Conservation (phyloP, 2,888 invertebrate genomes). For the Calliphora vomitoria region DNA sequence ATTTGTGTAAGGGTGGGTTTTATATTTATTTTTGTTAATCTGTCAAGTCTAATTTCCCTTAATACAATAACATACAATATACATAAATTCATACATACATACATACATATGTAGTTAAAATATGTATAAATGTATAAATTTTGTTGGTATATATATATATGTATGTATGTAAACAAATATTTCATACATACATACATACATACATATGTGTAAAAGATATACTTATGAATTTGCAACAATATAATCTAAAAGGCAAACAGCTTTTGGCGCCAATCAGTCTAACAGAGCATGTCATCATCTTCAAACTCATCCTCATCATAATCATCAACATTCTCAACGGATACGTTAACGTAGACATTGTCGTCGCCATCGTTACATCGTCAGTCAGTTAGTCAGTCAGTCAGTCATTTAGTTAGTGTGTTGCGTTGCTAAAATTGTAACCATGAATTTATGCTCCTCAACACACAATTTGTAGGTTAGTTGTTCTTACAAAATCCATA, state of each 20-base stretch:
- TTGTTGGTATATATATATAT: not conserved
- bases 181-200: slow-evolving; percentile 1
- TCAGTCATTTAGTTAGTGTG: not conserved
- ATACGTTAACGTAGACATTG: not conserved
- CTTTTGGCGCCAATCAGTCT: slow-evolving; percentile 71
- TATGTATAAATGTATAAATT: not conserved
- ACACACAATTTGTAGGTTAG: slow-evolving; percentile 40
- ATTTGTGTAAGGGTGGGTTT: not conserved
- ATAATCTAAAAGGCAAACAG: slow-evolving; percentile 60
- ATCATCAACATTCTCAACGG: slow-evolving; percentile 1
- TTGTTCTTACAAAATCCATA: slow-evolving; percentile 48
- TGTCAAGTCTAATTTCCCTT: slow-evolving; percentile 53
- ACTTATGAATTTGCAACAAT: slow-evolving; percentile 37
- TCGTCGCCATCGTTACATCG: not conserved
- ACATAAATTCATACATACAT: not conserved
- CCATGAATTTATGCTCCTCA: slow-evolving; percentile 49
- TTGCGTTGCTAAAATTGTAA: slow-evolving; percentile 36
- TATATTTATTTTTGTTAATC: slow-evolving; percentile 58
- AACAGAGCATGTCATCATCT: slow-evolving; percentile 51
- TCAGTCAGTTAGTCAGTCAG: not conserved
- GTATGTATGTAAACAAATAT: not conserved
- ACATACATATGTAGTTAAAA: not conserved
- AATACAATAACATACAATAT: slow-evolving; percentile 32
- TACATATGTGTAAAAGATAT: too few relatives aligned
- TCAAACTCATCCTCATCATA: not conserved